Evolutionary conservation across 2,797 vertebrate species (phyloP), one percentile per base, ranked within the genome.

Genomic region (Antrozous pallidus): DNA sequence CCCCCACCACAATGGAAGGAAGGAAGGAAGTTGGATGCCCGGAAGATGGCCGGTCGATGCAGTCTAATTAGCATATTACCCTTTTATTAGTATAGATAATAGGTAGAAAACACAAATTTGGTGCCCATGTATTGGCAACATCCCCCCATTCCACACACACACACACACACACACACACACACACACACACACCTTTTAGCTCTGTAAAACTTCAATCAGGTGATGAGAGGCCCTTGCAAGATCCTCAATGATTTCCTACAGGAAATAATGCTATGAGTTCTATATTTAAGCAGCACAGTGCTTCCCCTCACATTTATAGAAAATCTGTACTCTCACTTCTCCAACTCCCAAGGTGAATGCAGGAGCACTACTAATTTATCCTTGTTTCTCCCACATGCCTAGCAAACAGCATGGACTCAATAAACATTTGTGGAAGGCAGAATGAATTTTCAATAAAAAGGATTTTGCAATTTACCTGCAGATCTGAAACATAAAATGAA

Each of bases 371-470:
- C n/a, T 81, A 63, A 84, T 79, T 45, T 63, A 71, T 70, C 70
- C 80, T 94, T 1, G 0, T n/a, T 36, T 83, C 71, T 77, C 67
- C 63, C 63, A 28, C 2, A 0, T 42, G 69, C 61, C 54, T 42
- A 71, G 78, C 65, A 94, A 92, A 88, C 33, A 45, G 40, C 91
- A 61, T 1, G 4, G 71, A 75, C 71, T 96, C 87, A 56, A 93
- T 93, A 90, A 95, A 95, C 80, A 94, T 93, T 82, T 94, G 93
- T 45, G 24, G 83, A 84, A 82, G 90, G 74, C 0, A 0, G 75
- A 95, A 91, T 87, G 91, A 81, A 40, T 87, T 95, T 94, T 93
- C 94, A 96, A 88, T 96, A 97, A 90, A 90, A 88, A 93, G 80
- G 89, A 91, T 77, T 93, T 89, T 95, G 61, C 80, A 90, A 74